phyloP scores from a whole-genome alignment of 2,113 vertebrate genomes.

The Eurystomus gularis region DNA sequence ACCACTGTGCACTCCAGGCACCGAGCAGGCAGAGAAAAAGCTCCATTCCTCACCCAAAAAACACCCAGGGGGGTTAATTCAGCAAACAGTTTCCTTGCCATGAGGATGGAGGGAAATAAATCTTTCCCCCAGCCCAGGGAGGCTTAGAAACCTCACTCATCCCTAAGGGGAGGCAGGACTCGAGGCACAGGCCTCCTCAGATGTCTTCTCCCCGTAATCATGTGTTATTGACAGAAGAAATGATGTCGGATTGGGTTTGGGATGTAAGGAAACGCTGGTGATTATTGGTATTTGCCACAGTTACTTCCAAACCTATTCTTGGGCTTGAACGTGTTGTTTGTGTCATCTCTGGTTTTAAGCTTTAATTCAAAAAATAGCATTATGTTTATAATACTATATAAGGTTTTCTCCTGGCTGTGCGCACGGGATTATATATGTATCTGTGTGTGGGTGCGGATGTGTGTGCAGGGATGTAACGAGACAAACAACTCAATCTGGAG shows the following conservation, averaged over 20 bases:
- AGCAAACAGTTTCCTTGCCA: not conserved
- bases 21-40: not conserved
- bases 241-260: not conserved
- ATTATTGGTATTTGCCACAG: constrained; percentile 45
- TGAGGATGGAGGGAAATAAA: not conserved
- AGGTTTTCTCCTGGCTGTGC: constrained; percentile 30
- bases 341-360: constrained; percentile 35
- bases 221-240: not conserved
- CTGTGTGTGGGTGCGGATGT: constrained; percentile 9
- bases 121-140: not conserved
- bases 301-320: constrained; percentile 39
- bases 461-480: constrained; percentile 26
- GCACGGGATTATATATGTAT: constrained; percentile 28
- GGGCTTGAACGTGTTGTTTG: not conserved
- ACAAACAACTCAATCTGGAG: constrained; percentile 50
- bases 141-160: not conserved
- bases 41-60: not conserved
- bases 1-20: not conserved
- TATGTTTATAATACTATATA: constrained; percentile 40
- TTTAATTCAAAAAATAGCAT: constrained; percentile 46
- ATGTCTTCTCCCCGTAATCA: not conserved
- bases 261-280: not conserved
- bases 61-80: not conserved
- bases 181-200: not conserved
- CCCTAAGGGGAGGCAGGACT: not conserved